Conservation (phyloP, 2,113 vertebrate species). For the Stigmatopora argus region DNA sequence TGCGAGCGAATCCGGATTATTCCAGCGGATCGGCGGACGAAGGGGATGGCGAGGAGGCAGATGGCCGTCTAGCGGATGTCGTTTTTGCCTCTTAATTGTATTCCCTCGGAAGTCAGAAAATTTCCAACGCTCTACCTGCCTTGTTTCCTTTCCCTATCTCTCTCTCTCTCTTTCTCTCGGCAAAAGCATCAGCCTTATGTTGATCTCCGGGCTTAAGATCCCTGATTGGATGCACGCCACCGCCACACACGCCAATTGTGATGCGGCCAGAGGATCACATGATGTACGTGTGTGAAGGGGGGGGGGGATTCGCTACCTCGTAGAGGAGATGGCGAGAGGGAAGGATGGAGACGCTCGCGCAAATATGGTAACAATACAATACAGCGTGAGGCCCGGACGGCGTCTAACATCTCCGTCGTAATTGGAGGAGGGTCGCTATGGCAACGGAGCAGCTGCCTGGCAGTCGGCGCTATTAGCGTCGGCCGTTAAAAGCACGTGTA, state of each 20-base stretch:
- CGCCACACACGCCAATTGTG: constrained; percentile 78
- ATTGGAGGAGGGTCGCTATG: constrained; percentile 93
- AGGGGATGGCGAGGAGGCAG: constrained; percentile 35
- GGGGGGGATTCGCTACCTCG: constrained; percentile 58
- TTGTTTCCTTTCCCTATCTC: constrained; percentile 32
- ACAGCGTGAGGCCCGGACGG: neutral
- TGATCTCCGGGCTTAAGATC: constrained; percentile 71
- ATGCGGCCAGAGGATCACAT: constrained; percentile 64
- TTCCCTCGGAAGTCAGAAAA: neutral
- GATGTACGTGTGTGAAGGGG: constrained; percentile 44
- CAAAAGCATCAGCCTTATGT: constrained; percentile 81
- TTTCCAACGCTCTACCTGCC: neutral
- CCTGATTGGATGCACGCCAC: constrained; percentile 79
- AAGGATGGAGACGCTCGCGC: constrained; percentile 24
- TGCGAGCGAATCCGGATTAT: constrained; percentile 50
- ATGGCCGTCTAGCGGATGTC: constrained; percentile 35
- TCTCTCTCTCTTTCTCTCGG: constrained; percentile 46
- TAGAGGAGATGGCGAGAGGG: constrained; percentile 17
- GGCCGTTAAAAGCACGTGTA: constrained; percentile 41
- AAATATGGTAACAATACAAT: constrained; percentile 6
- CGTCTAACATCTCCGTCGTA: neutral
- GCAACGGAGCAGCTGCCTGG: constrained; percentile 91
- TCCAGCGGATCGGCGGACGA: constrained; percentile 12
- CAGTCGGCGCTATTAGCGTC: constrained; percentile 79
- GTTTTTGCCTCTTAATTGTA: neutral